Evolutionary conservation across 2,113 vertebrate genomes (phyloP), one percentile per base, ranked within the genome.

Genomic region (Desmodus rotundus): DNA sequence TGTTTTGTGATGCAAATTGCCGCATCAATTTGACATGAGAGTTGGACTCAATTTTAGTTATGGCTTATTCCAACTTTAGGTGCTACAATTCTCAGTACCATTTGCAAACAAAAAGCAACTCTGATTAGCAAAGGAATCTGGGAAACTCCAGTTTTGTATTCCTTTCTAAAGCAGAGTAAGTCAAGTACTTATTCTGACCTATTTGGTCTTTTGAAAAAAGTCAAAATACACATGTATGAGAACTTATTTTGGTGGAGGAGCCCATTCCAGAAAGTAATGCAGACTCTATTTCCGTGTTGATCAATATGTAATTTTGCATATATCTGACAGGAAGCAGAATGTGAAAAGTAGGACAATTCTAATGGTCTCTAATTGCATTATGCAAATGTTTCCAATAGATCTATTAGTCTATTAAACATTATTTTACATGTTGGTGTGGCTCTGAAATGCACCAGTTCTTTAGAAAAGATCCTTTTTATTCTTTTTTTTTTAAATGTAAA

Each of bases 221-320:
- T 73, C 14, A 93, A 95, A 88, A 93, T 84, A 50, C 22, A 83
- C 87, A 16, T 82, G 81, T 81, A 54, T 93, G 58, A 87, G 52
- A 68, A 90, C 9, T 63, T 26, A 45, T 33, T 93, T 17, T 77
- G 13, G 65, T 80, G 36, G 88, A 90, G 89, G 9, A 87, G 50
- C 13, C n/a, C 92, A 72, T 31, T 88, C n/a, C 81, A 92, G 28
- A 74, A 94, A 93, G n/a, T 24, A 77, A 93, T 68, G 17, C 3
- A 73, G 56, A 91, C 41, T 78, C n/a, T 36, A 73, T 58, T 70
- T 41, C 52, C 58, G 11, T 77, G 72, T 45, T 78, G 61, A 93
- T 91, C 72, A 45, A 95, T 82, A 92, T 43, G n/a, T 73, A 95
- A 89, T 91, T 96, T 85, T 45, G 17, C 58, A 82, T 20, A 19